Conservation (phyloP, 2,888 invertebrate genomes). For the Eupelmus urozonus region DNA sequence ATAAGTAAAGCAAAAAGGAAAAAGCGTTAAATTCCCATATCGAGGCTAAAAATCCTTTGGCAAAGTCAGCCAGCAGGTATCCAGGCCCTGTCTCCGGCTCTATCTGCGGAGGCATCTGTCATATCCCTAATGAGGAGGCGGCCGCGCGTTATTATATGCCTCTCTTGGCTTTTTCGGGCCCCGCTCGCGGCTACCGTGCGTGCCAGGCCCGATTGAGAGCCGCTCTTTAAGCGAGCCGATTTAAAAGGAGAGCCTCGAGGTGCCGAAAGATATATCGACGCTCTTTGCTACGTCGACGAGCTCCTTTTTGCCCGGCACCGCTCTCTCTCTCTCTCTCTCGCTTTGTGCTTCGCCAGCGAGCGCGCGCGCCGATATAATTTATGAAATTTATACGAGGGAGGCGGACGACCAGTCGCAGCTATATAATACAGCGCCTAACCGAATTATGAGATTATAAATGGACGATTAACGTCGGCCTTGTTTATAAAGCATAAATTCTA, state of each 20-base stretch:
- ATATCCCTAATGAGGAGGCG: constrained; percentile 73
- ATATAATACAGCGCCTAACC: neutral
- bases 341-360: constrained; percentile 5
- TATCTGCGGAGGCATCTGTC: constrained; percentile 69
- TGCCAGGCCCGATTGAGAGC: constrained; percentile 43
- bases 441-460: constrained; percentile 62
- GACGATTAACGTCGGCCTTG: constrained; percentile 61
- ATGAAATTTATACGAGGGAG: constrained; percentile 57
- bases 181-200: constrained; percentile 40
- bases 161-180: constrained; percentile 50
- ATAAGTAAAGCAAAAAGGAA: constrained; percentile 9
- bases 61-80: neutral
- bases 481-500: constrained; percentile 60
- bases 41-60: constrained; percentile 21
- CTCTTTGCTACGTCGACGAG: neutral
- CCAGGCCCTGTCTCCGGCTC: constrained; percentile 53
- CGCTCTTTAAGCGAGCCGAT: constrained; percentile 38
- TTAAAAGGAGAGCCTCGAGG: constrained; percentile 57
- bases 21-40: constrained; percentile 40
- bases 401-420: neutral
- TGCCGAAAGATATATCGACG: constrained; percentile 61
- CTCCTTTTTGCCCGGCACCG: neutral
- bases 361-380: constrained; percentile 55
- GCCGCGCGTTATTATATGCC: constrained; percentile 64
- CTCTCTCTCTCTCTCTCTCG: neutral